A percentile compares a stretch with the other conserved stretches of the same genome.
Conservation (phyloP, 2,888 invertebrate species). For the Agriopis aurantiaria region DNA sequence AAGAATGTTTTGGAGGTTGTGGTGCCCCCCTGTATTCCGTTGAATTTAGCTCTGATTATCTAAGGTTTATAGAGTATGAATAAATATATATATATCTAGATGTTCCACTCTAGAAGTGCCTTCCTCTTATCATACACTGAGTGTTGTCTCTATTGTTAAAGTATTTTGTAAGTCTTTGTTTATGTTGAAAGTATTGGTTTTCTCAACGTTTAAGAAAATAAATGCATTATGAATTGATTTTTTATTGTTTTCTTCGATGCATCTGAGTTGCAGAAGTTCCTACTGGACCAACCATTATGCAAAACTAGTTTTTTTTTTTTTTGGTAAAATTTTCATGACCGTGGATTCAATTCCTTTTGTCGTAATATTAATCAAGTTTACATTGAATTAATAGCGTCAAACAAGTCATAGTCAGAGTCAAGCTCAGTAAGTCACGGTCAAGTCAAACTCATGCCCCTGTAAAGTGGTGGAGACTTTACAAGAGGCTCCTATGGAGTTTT, state of each 20-base stretch:
- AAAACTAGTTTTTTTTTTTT: no score
- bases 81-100: not conserved
- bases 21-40: not conserved
- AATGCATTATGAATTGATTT: constrained; percentile 37
- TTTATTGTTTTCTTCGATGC: not conserved
- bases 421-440: no score
- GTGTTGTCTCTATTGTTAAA: constrained; percentile 39
- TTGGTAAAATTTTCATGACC: no score
- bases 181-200: constrained; percentile 32
- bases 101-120: constrained; percentile 42
- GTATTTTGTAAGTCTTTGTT: constrained; percentile 41
- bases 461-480: no score
- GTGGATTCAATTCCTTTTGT: no score
- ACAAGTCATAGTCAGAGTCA: no score
- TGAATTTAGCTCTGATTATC: not conserved
- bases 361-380: no score
- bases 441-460: no score
- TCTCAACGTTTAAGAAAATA: constrained; percentile 41
- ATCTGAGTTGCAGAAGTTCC: not conserved
- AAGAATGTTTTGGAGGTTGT: no score
- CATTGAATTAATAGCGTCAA: no score
- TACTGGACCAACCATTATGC: no score
- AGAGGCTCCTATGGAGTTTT: no score
- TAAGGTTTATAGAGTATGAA: not conserved
- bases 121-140: constrained; percentile 35